A percentile compares a stretch with the other conserved stretches of the same genome.
Conservation (phyloP, 2,113 vertebrate genomes). For the Anolis sagrei region DNA sequence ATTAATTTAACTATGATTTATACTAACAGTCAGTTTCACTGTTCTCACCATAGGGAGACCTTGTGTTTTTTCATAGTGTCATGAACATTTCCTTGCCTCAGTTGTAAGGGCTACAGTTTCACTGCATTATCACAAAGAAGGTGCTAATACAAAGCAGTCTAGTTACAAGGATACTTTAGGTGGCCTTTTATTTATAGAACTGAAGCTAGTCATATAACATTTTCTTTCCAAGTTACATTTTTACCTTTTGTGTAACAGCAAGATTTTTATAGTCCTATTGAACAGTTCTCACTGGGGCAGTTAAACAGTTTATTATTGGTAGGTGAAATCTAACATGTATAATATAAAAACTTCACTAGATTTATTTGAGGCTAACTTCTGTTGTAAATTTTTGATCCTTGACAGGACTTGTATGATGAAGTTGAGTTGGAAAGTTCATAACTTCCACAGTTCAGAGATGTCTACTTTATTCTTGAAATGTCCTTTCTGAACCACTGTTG, state of each 20-base stretch:
- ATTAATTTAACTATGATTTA: background rate
- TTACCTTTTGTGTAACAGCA: background rate
- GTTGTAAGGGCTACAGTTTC: background rate
- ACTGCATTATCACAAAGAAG: background rate
- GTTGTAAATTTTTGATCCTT: constrained; percentile 18
- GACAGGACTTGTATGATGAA: background rate
- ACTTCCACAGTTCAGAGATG: constrained; percentile 4
- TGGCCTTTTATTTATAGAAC: constrained; percentile 2
- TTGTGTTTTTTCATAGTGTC: background rate
- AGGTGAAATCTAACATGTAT: background rate
- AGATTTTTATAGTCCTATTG: background rate
- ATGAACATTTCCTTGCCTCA: background rate
- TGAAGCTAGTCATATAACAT: background rate
- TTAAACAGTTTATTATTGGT: background rate
- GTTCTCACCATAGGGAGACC: background rate
- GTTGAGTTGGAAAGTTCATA: background rate
- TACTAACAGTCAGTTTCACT: background rate
- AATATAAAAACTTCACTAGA: background rate
- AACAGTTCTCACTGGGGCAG: background rate
- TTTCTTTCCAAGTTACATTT: background rate
- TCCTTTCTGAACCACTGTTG: background rate
- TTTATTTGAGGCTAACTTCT: background rate
- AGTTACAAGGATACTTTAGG: background rate
- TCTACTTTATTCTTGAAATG: constrained; percentile 12
- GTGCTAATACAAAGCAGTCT: background rate